These are phyloP conservation scores for Psix sp. DNA, from an alignment of 1,140 invertebrate species.

Conservation along the genomic window DNA sequence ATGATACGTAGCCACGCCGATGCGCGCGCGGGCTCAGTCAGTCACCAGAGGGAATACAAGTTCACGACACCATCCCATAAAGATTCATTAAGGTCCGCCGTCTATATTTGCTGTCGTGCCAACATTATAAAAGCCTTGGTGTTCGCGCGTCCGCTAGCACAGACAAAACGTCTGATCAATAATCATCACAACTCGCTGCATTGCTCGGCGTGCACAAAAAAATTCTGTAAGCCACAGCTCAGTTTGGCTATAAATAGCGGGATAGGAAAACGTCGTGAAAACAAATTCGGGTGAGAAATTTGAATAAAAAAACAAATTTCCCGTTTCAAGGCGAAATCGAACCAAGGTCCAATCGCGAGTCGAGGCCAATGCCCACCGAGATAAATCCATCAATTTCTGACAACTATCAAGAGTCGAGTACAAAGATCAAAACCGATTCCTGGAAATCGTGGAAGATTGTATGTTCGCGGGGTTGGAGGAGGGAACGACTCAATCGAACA, in stretches of 20 bases:
- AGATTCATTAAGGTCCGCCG: slow-evolving; percentile 76
- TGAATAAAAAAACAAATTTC: background rate
- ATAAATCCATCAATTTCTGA: slow-evolving; percentile 66
- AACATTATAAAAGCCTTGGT: slow-evolving; percentile 72
- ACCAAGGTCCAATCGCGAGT: slow-evolving; percentile 39
- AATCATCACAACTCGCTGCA: slow-evolving; percentile 65
- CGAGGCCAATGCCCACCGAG: slow-evolving; percentile 56
- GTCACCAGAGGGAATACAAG: slow-evolving; percentile 76
- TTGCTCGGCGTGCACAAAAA: slow-evolving; percentile 40
- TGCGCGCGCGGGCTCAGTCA: slow-evolving; percentile 72
- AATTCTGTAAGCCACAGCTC: no score
- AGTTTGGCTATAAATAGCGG: no score
- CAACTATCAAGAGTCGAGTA: slow-evolving; percentile 67
- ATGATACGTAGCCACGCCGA: slow-evolving; percentile 66
- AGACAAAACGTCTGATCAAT: slow-evolving; percentile 73
- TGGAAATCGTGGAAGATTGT: slow-evolving; percentile 67
- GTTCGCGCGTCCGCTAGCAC: slow-evolving; percentile 49
- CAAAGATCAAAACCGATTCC: slow-evolving; percentile 71
- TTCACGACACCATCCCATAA: slow-evolving; percentile 77
- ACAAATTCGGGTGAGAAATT: slow-evolving; percentile 7
- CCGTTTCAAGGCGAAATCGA: slow-evolving; percentile 11
- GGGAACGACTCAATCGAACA: slow-evolving; percentile 47
- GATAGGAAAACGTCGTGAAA: background rate
- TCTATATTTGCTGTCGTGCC: slow-evolving; percentile 73
- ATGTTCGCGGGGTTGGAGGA: slow-evolving; percentile 11